These are phyloP conservation scores for Drosophila ambigua DNA, from an alignment of 1,140 invertebrate species.

Conservation along the genomic window DNA sequence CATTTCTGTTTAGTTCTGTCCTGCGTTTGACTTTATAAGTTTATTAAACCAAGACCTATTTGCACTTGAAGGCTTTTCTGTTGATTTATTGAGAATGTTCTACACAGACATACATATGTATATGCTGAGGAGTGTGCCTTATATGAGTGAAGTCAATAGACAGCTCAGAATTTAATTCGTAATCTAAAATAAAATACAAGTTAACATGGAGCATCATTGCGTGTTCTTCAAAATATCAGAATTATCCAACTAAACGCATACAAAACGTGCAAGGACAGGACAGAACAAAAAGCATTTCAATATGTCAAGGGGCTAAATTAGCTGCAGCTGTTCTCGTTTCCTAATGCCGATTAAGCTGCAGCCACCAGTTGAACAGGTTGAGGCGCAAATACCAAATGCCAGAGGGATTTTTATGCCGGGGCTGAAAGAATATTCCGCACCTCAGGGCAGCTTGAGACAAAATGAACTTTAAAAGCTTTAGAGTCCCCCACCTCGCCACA, in stretches of 20 bases:
- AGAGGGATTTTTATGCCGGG: conserved; percentile 32
- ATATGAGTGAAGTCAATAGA: conserved; percentile 34
- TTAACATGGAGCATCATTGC: neutral
- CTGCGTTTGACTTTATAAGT: conserved; percentile 32
- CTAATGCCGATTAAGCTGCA: conserved; percentile 29
- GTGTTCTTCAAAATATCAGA: no score
- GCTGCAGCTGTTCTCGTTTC: conserved; percentile 26
- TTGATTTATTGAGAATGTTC: neutral
- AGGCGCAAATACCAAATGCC: conserved; percentile 43
- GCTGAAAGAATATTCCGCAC: conserved; percentile 20
- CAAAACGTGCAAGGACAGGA: no score
- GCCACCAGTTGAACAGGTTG: conserved; percentile 16
- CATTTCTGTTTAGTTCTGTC: conserved; percentile 15
- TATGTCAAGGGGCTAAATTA: conserved; percentile 18
- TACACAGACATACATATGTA: conserved; percentile 12
- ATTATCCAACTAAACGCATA: no score
- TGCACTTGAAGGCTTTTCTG: conserved; percentile 7
- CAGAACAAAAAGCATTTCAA: neutral
- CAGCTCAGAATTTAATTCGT: conserved; percentile 44
- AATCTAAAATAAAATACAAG: conserved; percentile 26
- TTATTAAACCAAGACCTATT: conserved; percentile 49
- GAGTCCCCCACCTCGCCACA: neutral
- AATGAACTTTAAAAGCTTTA: conserved; percentile 46
- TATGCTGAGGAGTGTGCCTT: conserved; percentile 32
- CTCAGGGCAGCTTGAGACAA: conserved; percentile 37